Evolutionary conservation across 2,113 vertebrate genomes (phyloP), one percentile per base, ranked within the genome.

Genomic region (Syngnathoides biaculeatus): DNA sequence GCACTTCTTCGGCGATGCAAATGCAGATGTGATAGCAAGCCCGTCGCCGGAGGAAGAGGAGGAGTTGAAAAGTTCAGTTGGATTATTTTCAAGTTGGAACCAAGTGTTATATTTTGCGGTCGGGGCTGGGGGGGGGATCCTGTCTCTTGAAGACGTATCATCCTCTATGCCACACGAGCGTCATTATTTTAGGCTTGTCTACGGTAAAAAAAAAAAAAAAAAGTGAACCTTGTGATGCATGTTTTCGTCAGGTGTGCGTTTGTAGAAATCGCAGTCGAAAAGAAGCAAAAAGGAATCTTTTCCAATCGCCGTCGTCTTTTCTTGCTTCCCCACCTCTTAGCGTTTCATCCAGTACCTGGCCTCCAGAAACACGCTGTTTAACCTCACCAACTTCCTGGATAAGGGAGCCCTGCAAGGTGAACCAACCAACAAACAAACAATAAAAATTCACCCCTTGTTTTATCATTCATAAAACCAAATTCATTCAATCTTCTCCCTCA

Each of bases 341-440:
- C 94, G 94, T 80, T 97, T 98, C 88, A 95, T 95, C 89, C 94
- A 94, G 85, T 96, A 99, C 86, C 90, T 98, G 89, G 94, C 96
- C 76, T 98, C 95, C 78, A 92, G 94, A 88, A 94, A 93, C 84
- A 95, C 94, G 14, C 92, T 99, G 82, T 98, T 99, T 83, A 98
- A 97, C 84, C 91, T 99, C 74, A 94, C 94, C 92, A 98, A 98
- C 91, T 99, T 96, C 88, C 87, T 98, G 88, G 96, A 99, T 89
- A 94, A 96, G 87, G 95, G 95, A 82, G 94, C 93, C 68, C 85
- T 94, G 91, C 95, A 98, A 92, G 96, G 96, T 87, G 82, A 63
- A 42, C 5, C 67, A 39, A 10, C 11, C 0, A 5, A 47, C 1
- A 47, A 17, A 47, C 53, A 43, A 39, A 30, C 17, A 47, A 10